phyloP scores from a whole-genome alignment of 2,797 vertebrate genomes.

The Trematomus bernacchii region DNA sequence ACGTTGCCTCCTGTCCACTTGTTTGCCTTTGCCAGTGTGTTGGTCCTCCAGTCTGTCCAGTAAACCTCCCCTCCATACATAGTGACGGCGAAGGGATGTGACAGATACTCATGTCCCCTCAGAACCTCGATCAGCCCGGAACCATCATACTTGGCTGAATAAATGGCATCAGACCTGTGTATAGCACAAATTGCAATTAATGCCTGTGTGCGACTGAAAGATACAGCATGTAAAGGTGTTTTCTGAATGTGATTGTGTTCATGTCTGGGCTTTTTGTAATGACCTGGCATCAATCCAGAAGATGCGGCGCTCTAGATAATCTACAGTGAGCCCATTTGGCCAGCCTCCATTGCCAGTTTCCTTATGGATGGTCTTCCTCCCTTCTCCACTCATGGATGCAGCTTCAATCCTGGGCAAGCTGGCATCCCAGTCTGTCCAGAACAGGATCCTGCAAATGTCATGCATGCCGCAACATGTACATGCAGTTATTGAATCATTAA shows the following conservation, averaged over 20 bases:
- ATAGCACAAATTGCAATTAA: neutral
- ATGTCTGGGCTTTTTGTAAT: conserved; percentile 30
- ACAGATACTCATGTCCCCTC: conserved; percentile 94
- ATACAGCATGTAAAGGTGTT: neutral
- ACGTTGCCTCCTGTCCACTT: conserved; percentile 98
- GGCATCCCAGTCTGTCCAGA: conserved; percentile 99
- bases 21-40: conserved; percentile 95
- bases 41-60: conserved; percentile 98
- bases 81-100: conserved; percentile 96
- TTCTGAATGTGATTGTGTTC: neutral
- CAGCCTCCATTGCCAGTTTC: conserved; percentile 96
- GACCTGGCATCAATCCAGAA: conserved; percentile 98
- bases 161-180: conserved; percentile 95
- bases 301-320: conserved; percentile 96
- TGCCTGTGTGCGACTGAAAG: neutral
- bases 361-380: conserved; percentile 95
- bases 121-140: conserved; percentile 94
- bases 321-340: conserved; percentile 97
- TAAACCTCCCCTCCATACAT: conserved; percentile 96
- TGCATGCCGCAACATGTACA: conserved; percentile 12
- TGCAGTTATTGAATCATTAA: neutral
- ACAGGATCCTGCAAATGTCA: conserved; percentile 88
- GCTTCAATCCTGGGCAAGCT: conserved; percentile 97
- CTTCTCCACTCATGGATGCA: conserved; percentile 96
- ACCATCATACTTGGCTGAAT: conserved; percentile 95